These are phyloP conservation scores for Lindbergichthys nudifrons DNA, from an alignment of 2,797 vertebrate genomes.

Conservation along the genomic window DNA sequence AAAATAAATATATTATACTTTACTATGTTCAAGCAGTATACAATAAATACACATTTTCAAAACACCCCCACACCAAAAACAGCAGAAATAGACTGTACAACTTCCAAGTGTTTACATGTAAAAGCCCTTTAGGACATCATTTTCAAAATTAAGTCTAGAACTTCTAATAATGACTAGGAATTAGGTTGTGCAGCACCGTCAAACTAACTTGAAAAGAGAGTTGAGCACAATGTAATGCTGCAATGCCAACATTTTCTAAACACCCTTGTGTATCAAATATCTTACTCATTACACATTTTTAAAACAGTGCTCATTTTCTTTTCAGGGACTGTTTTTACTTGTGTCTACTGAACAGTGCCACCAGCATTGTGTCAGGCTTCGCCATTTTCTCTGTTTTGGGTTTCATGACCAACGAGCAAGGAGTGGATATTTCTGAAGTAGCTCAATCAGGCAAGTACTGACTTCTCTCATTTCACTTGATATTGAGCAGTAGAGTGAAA, in stretches of 20 bases:
- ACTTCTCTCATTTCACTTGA: neutral
- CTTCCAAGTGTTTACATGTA: too few relatives aligned
- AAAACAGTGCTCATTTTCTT: constrained; percentile 6
- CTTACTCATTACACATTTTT: neutral
- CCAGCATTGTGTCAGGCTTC: constrained; percentile 92
- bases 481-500: neutral
- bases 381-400: constrained; percentile 94
- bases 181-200: neutral
- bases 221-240: neutral
- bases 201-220: neutral
- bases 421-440: constrained; percentile 91
- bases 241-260: neutral
- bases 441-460: constrained; percentile 88
- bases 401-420: constrained; percentile 92
- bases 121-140: too few relatives aligned
- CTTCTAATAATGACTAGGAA: neutral
- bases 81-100: too few relatives aligned
- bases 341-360: constrained; percentile 92
- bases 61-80: too few relatives aligned
- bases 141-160: neutral
- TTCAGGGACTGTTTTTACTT: constrained; percentile 91
- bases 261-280: neutral
- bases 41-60: neutral
- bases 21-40: neutral
- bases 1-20: neutral